Evolutionary conservation across 2,888 invertebrate genomes (phyloP), one percentile per base, ranked within the genome.

Genomic region (Chymomyza amoena): DNA sequence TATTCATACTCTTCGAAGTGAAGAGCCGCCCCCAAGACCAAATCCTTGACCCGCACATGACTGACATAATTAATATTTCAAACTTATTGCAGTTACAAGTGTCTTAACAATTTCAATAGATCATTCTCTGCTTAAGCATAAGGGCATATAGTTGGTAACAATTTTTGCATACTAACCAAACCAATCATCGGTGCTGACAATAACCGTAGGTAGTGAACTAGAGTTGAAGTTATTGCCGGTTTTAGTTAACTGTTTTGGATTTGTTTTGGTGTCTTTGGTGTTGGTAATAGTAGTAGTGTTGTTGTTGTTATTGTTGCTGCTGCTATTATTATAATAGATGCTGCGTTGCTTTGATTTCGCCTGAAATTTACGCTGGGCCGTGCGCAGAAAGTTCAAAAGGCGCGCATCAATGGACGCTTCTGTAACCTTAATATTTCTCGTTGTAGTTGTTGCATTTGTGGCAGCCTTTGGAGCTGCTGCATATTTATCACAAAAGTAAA

Each of bases 301-400:
- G 65, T 61, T 64, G 66, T 28, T 28, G 70, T 4, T 28, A 67
- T 4, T 61, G 61, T 32, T 67, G 60, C 15, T 56, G 36, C 20
- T 70, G 66, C 16, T 65, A 70, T 69, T 25, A 78, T 56, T 72
- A 39, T 15, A 25, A 39, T 15, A 20, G 59, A 28, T 16, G 65
- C n/a, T 7, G 52, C 52, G 18, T 20, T 20, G 18, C 20, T 25
- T 57, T 28, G 57, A 28, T 57, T 25, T 57, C 57, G 20, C 62
- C 25, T 89, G 89, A 67, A 89, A 80, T 75, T 80, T 90, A 10
- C 88, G 89, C 56, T 84, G 84, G 36, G 90, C 90, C 51, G 73
- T 80, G 32, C 90, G 88, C 54, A 90, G 72, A 68, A 90, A 90
- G 67, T 84, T 85, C 70, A 90, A 73, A 10, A 90, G 76, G 32